Evolutionary conservation across 2,888 invertebrate genomes (phyloP), one percentile per base, ranked within the genome.

Genomic region (Agonum fuliginosum): DNA sequence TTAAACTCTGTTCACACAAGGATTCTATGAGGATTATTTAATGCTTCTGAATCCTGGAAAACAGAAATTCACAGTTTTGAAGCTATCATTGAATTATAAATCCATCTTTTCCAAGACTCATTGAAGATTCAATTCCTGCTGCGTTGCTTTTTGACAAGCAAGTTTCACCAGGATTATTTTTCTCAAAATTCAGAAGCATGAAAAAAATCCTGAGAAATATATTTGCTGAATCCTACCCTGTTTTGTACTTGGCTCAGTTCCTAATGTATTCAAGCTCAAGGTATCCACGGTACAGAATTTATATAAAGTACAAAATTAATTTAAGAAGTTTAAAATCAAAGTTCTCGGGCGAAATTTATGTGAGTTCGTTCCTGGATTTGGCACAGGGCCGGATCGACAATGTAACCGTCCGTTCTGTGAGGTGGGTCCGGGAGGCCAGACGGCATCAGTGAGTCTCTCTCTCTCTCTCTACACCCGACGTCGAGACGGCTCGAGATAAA

Each of bases 371-470:
- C 5, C 30, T 30, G 58, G 17, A 30, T 27, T 62, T 30, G 27
- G 58, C 58, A 62, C 24, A 62, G 58, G 58, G 34, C 27, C 58
- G 58, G 27, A 4, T 17, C 17, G 30, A 27, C 27, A 62, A 30
- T 62, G 58, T 30, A 30, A 27, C 30, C 54, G 24, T 51, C 51
- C 19, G 20, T n/a, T 24, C 10, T 37, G 37, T 30, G 30, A 62
- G 58, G 58, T 62, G 58, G 58, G 30, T 62, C 58, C 58, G 58
- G 30, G 37, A 37, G 37, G 37, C 37, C 37, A 37, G 37, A 37
- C 37, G n/a, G n/a, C n/a, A n/a, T n/a, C 34, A 4, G 1, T 4
- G 10, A 4, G 10, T 4, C 3, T 34, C 34, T 34, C 34, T 34
- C 34, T 37, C n/a, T n/a, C n/a, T 37, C 37, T 34, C 37, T 37